Conservation (phyloP, 2,113 vertebrate genomes). For the Laticauda laticaudata region DNA sequence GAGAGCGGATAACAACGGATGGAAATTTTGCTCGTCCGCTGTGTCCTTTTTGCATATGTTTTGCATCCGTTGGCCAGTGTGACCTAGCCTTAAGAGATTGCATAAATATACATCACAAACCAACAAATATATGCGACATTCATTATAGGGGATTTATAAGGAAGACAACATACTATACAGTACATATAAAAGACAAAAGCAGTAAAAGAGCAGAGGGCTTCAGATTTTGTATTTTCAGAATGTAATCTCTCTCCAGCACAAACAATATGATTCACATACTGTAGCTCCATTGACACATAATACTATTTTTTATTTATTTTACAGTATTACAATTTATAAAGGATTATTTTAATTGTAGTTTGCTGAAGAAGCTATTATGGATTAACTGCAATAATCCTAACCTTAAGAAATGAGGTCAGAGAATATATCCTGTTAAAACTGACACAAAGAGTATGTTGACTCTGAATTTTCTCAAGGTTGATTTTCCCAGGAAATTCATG, state of each 20-base stretch:
- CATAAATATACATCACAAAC: not conserved
- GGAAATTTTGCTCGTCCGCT: no score
- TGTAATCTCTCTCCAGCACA: not conserved
- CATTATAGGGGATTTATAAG: not conserved
- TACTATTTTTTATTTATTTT: not conserved
- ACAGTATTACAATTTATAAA: not conserved
- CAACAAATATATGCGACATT: not conserved
- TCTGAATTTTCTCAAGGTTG: not conserved
- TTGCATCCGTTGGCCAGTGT: no score
- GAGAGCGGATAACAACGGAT: no score
- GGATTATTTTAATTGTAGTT: not conserved
- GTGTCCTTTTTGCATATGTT: no score
- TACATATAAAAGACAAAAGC: not conserved
- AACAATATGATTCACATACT: not conserved
- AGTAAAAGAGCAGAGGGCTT: not conserved
- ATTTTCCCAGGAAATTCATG: not conserved
- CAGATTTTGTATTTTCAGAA: not conserved
- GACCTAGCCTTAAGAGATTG: not conserved
- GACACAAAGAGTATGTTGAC: not conserved
- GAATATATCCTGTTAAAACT: not conserved
- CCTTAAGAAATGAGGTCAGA: not conserved
- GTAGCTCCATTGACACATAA: not conserved
- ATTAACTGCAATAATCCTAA: not conserved
- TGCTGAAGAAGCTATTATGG: not conserved
- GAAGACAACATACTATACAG: not conserved